Base-by-base conservation (phyloP, 2,113 vertebrate genomes). In the Upupa epops region DNA sequence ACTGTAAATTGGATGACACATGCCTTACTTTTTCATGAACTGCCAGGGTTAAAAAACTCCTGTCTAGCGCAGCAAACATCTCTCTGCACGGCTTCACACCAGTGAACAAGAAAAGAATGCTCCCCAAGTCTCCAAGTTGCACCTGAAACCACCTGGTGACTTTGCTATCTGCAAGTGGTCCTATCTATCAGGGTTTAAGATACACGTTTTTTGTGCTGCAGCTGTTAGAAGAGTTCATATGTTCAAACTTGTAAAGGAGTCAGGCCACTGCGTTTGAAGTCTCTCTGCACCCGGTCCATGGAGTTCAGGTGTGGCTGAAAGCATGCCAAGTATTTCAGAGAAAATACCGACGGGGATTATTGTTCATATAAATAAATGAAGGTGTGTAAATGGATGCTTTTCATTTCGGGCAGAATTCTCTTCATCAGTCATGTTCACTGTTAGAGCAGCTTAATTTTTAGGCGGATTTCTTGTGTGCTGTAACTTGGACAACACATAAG, bases 1-100 rank as follows among this genome's bases (percentile, higher is more conserved):
- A 58, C 81, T 75, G 86, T 91, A 91, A 88, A 68, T 88, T 75
- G 77, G 73, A 75, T 90, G 90, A 88, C 88, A 94, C 54, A 87
- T 45, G 60, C 77, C 51, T 84, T 65, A 69, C 16, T 65, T 79
- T 92, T 95, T 90, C 48, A 94, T 86, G 82, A 94, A 69, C 20
- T 91, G 90, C 86, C 92, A 95, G 31, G 28, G 25, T 52, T 69
- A 69, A 69, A 49, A 90, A 94, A 72, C 40, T 51, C 36, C 37
- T 0, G 0, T 75, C 70, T 65, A 64, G 36, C n/a, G 54, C 66
- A 86, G 73, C 12, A 76, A 63, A 81, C 51, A 51, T 86, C 66
- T 84, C 69, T 83, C 66, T 63, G 88, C 80, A 28, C 82, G 90
- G 88, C 42, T 93, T 86, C 80, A 88, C 80, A 90, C 31, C 40